Base-by-base conservation (phyloP, 2,797 vertebrate species). In the Megaceryle alcyon region DNA sequence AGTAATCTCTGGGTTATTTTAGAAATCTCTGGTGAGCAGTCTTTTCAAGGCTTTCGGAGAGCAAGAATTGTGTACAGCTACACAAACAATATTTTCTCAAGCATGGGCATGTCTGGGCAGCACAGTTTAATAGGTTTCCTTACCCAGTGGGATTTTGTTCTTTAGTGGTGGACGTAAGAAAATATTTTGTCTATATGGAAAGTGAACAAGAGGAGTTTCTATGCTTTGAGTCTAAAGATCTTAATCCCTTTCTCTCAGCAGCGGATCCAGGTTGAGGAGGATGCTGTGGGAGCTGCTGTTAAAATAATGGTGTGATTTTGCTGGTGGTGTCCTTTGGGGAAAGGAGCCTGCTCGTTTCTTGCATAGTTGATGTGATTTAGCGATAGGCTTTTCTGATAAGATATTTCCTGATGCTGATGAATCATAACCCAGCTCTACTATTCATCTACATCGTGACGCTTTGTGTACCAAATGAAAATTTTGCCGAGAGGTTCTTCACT, bases 81-180 rank as follows among this genome's bases (percentile, higher is more conserved):
- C 77, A 87, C 86, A 88, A 92, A 91, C 51, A 92, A 10, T 85
- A 65, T 92, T 90, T 95, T 86, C 60, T 89, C 68, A 95, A 91
- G 90, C 29, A 26, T 31, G 75, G 60, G 29, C 57, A 25, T 76
- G 79, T 72, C 60, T 78, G 35, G 39, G 29, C 17, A 92, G 3
- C 49, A 35, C 35, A 70, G 56, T 82, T 90, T 88, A 89, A 69
- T 48, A 61, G n/a, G 5, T 82, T 88, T 84, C 23, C 59, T 95
- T 84, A 31, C 25, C 44, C 70, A 39, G 26, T 71, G 72, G 59
- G 54, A 86, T 86, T 84, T 85, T 61, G 33, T 7, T 76, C 51
- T 81, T 81, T 82, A 33, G 28, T 72, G 35, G 25, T 59, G 43
- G 9, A 65, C 26, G 12, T 57, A 82, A 70, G 51, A 65, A 83